Evolutionary conservation across 1,140 invertebrate species (phyloP).

Genomic region (Drosophila persimilis): DNA sequence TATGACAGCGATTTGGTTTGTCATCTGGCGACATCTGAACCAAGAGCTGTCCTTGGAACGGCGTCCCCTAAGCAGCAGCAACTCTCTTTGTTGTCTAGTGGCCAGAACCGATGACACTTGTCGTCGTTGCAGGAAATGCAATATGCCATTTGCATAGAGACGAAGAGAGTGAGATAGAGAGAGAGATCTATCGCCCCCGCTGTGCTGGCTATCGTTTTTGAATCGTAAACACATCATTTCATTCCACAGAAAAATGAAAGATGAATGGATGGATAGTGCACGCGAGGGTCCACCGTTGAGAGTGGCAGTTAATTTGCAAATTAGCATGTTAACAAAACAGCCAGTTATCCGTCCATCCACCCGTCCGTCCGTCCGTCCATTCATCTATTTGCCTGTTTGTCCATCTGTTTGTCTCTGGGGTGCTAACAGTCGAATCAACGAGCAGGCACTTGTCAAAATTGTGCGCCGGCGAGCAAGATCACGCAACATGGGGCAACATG

Average conservation of each 20-base stretch:
- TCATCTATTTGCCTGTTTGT: neutral
- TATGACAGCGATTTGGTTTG: slow-evolving; percentile 44
- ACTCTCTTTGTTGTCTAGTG: slow-evolving; percentile 45
- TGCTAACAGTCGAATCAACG: slow-evolving; percentile 44
- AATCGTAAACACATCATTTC: slow-evolving; percentile 54
- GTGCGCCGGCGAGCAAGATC: slow-evolving; percentile 17
- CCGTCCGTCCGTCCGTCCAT: neutral
- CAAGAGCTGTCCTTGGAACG: slow-evolving; percentile 9
- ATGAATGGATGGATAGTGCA: slow-evolving; percentile 12
- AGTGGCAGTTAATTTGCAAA: slow-evolving; percentile 64
- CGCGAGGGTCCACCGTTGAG: slow-evolving; percentile 47
- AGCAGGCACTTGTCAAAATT: slow-evolving; percentile 22
- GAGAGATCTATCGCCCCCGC: slow-evolving; percentile 18
- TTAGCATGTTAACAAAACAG: slow-evolving; percentile 76
- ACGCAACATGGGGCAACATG: slow-evolving; percentile 46
- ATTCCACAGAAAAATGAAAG: slow-evolving; percentile 7
- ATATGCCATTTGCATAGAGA: slow-evolving; percentile 64
- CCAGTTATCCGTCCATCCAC: slow-evolving; percentile 46
- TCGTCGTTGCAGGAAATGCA: slow-evolving; percentile 68
- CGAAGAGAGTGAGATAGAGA: neutral
- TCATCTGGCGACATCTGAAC: slow-evolving; percentile 51
- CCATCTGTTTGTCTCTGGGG: slow-evolving; percentile 17
- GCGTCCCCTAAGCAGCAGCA: neutral
- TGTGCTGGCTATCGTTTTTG: slow-evolving; percentile 38
- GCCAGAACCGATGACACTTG: slow-evolving; percentile 31